phyloP scores from a whole-genome alignment of 2,113 vertebrate genomes.

The Argyrosomus japonicus region DNA sequence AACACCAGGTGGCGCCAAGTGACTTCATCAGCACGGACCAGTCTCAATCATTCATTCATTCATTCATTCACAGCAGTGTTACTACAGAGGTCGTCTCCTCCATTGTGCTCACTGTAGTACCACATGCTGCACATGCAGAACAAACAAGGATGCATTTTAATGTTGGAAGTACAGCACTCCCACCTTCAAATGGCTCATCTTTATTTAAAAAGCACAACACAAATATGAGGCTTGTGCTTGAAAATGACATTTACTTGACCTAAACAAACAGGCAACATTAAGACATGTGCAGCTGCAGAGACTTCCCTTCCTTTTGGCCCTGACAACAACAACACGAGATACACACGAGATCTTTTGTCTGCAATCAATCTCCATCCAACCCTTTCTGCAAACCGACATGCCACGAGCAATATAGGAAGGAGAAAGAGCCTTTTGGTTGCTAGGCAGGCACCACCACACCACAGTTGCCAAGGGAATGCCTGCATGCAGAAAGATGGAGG shows the following conservation, averaged over 20 bases:
- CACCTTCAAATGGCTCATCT: not conserved
- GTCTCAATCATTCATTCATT: slow-evolving; percentile 38
- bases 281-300: slow-evolving; percentile 12
- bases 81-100: slow-evolving; percentile 49
- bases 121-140: slow-evolving; percentile 43
- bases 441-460: slow-evolving; percentile 77
- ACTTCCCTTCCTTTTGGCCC: not conserved
- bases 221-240: not conserved
- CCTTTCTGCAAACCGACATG: slow-evolving; percentile 51
- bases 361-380: slow-evolving; percentile 40
- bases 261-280: not conserved
- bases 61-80: slow-evolving; percentile 52
- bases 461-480: slow-evolving; percentile 81
- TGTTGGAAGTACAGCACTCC: not conserved
- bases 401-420: slow-evolving; percentile 53
- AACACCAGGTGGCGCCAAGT: slow-evolving; percentile 67
- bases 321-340: slow-evolving; percentile 17
- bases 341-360: slow-evolving; percentile 59
- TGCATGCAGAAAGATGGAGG: slow-evolving; percentile 72
- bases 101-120: slow-evolving; percentile 40
- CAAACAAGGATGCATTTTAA: not conserved
- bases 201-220: not conserved
- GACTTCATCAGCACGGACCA: not conserved
- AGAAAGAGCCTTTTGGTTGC: slow-evolving; percentile 74
- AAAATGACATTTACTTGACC: not conserved